These are phyloP conservation scores for Endotricha flammealis DNA, from an alignment of 2,888 invertebrate genomes.

Conservation along the genomic window DNA sequence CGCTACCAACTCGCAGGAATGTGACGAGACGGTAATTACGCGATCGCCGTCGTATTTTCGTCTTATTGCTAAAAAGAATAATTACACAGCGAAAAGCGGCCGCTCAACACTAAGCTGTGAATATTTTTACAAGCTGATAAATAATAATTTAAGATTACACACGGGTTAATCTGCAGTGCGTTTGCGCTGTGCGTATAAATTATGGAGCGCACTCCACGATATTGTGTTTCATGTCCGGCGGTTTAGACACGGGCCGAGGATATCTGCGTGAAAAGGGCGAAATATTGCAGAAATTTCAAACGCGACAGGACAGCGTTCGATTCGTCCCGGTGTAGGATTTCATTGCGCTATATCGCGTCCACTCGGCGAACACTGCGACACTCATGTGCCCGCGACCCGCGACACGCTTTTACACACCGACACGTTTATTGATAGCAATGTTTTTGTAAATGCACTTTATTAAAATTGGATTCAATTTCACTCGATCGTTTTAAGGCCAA, in stretches of 20 bases:
- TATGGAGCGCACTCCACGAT: conserved; percentile 66
- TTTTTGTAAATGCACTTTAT: conserved; percentile 51
- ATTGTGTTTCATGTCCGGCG: conserved; percentile 76
- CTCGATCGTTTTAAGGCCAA: conserved; percentile 31
- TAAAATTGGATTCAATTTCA: conserved; percentile 53
- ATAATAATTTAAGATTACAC: conserved; percentile 50
- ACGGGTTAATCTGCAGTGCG: conserved; percentile 46
- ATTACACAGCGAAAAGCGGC: conserved; percentile 4
- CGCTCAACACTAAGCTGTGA: conserved; percentile 1
- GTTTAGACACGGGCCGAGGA: conserved; percentile 69
- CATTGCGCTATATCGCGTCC: conserved; percentile 66
- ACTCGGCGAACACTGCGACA: conserved; percentile 38
- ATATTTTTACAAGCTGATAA: conserved; percentile 8
- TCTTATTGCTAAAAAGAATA: conserved; percentile 10
- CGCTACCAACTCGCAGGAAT: conserved; percentile 34
- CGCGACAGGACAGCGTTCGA: conserved; percentile 75
- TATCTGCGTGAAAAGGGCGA: conserved; percentile 77
- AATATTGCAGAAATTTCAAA: conserved; percentile 77
- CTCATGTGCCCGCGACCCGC: conserved; percentile 54
- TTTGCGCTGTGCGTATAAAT: conserved; percentile 61
- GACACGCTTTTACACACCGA: conserved; percentile 40
- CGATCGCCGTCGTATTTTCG: conserved; percentile 20
- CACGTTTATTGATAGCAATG: conserved; percentile 66
- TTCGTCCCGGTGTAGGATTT: conserved; percentile 75
- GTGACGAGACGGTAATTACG: conserved; percentile 28